Conservation (phyloP, 2,797 vertebrate genomes). For the Chrosomus eos region DNA sequence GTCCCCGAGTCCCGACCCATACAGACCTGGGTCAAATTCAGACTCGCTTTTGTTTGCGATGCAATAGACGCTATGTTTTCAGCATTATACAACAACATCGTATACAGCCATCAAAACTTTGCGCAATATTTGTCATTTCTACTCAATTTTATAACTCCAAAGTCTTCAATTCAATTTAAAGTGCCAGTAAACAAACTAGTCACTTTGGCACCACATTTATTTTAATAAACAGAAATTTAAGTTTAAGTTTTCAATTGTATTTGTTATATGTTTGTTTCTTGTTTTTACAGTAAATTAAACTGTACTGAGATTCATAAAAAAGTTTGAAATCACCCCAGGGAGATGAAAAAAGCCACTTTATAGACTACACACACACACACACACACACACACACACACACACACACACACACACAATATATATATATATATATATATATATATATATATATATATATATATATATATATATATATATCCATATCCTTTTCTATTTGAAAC, state of each 20-base stretch:
- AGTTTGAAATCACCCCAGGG: neutral
- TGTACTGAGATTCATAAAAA: neutral
- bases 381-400: too few species aligned
- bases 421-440: neutral
- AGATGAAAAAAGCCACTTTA: neutral
- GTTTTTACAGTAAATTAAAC: too few species aligned
- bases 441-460: neutral
- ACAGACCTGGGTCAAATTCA: slow-evolving; percentile 24
- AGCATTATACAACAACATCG: neutral
- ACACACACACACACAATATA: too few species aligned
- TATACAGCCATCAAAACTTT: neutral
- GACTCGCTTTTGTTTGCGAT: neutral
- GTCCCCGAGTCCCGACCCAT: slow-evolving; percentile 66
- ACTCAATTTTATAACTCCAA: neutral
- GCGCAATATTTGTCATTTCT: neutral
- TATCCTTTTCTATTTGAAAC: neutral
- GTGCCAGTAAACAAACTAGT: neutral
- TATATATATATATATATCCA: slow-evolving; percentile 2
- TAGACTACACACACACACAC: too few species aligned
- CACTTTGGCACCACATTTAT: neutral
- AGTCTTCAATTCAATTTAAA: neutral
- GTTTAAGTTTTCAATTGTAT: neutral
- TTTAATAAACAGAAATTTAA: neutral
- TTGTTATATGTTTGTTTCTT: neutral
- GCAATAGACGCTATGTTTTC: neutral